Evolutionary conservation across 2,888 invertebrate species (phyloP), one percentile per base, ranked within the genome.

Genomic region (Parnassius mnemosyne): DNA sequence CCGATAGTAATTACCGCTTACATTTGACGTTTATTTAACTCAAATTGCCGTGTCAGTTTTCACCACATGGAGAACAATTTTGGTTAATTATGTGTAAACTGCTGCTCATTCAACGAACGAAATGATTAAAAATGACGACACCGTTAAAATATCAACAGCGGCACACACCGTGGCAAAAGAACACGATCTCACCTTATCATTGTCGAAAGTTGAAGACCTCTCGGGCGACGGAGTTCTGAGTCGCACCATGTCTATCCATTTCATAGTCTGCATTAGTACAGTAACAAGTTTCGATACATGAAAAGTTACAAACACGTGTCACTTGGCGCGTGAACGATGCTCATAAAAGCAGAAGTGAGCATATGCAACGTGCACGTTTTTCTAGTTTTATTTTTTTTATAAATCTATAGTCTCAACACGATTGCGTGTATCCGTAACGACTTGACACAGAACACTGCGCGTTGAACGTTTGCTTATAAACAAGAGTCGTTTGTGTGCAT

Each of bases 201-300:
- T 76, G 75, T 88, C 86, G 80, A 80, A 89, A 79, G 80, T 75
- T 67, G 84, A 76, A 74, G 84, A 75, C 76, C 80, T 80, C 72
- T 84, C 85, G 78, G 68, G 69, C 60, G 76, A 68, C 65, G 75
- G 69, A 13, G 87, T 84, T 63, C 85, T 87, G 67, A 89, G 83
- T 65, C 83, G 83, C 75, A 89, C 89, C 90, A 90, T 89, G 72
- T 89, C 90, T 80, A 89, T 88, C 84, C 85, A 89, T 78, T 89
- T 89, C 77, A 89, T 84, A 74, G 88, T 84, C 79, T 89, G 87
- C 89, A 89, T 90, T 75, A 77, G 75, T 68, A 61, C 66, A 34
- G 52, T 41, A 57, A 60, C 57, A 52, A 60, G 63, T 69, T 54
- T 54, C 47, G 68, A 49, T 57, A 63, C 70, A 69, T 69, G 55